Conservation (phyloP, 2,888 invertebrate species). For the Pyrocoelia pectoralis region DNA sequence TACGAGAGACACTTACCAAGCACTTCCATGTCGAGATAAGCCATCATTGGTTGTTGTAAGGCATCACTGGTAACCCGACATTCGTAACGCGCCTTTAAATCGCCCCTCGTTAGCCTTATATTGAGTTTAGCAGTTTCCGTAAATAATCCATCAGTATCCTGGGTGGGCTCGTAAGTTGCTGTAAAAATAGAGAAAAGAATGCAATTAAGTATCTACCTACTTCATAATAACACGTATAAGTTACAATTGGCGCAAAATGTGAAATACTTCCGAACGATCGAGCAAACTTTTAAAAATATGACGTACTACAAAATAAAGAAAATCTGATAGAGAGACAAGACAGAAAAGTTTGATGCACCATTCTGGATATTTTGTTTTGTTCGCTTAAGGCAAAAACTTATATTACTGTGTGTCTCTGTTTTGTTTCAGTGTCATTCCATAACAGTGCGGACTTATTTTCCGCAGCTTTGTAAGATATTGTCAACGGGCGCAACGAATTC, state of each 20-base stretch:
- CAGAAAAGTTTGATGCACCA: conserved; percentile 27
- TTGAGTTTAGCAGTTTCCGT: conserved; percentile 71
- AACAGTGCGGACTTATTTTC: conserved; percentile 29
- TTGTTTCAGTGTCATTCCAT: conserved; percentile 26
- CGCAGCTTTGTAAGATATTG: conserved; percentile 31
- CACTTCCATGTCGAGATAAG: conserved; percentile 72
- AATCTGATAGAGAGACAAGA: conserved; percentile 15
- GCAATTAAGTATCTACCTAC: neutral
- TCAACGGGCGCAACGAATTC: conserved; percentile 29
- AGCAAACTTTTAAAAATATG: conserved; percentile 15
- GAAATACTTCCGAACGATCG: neutral
- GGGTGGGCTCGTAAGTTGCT: conserved; percentile 60
- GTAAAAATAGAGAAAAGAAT: conserved; percentile 43
- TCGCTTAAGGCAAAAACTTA: conserved; percentile 27
- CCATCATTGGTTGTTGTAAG: conserved; percentile 67
- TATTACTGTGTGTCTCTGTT: conserved; percentile 27
- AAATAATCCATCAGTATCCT: conserved; percentile 66
- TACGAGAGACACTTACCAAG: conserved; percentile 68
- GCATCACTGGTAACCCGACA: conserved; percentile 78
- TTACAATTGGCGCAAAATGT: neutral
- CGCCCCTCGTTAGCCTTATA: conserved; percentile 73
- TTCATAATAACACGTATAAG: neutral
- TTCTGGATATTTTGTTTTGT: conserved; percentile 18
- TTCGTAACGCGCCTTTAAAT: conserved; percentile 75
- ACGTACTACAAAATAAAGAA: conserved; percentile 18